Evolutionary conservation across 1,140 invertebrate genomes (phyloP).

Genomic region (Penaeus vannamei): DNA sequence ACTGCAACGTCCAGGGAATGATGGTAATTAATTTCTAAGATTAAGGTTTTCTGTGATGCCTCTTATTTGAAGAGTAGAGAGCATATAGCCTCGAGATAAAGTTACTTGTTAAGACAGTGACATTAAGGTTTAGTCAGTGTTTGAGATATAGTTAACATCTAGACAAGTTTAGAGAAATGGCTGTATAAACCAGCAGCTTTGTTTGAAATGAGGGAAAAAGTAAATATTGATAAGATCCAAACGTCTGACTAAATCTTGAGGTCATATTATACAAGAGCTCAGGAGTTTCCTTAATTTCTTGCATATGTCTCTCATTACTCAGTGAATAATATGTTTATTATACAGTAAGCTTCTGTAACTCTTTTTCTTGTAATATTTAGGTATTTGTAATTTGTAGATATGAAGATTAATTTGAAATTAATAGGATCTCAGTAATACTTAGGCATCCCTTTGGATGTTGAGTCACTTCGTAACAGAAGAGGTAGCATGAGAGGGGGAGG

Average conservation of each 20-base stretch:
- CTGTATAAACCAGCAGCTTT: too few species aligned
- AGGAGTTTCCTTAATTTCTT: constrained; percentile 55
- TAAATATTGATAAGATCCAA: background rate
- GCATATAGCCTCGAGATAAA: constrained; percentile 46
- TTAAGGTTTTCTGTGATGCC: constrained; percentile 66
- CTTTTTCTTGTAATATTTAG: constrained; percentile 58
- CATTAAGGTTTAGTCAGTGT: constrained; percentile 51
- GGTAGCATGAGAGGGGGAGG: background rate
- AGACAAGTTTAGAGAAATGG: too few species aligned
- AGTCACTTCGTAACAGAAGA: constrained; percentile 42
- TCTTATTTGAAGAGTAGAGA: constrained; percentile 55
- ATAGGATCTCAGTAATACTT: constrained; percentile 60
- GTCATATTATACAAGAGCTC: constrained; percentile 61
- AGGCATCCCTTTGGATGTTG: constrained; percentile 35
- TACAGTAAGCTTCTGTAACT: constrained; percentile 40
- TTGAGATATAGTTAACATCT: background rate
- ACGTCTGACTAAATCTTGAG: constrained; percentile 45
- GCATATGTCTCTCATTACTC: constrained; percentile 48
- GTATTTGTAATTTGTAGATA: constrained; percentile 48
- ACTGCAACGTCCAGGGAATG: constrained; percentile 65
- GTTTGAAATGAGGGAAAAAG: background rate
- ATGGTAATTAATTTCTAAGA: constrained; percentile 65
- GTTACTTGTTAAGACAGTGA: constrained; percentile 61
- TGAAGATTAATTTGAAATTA: constrained; percentile 38
- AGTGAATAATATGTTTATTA: constrained; percentile 54